phyloP scores from a whole-genome alignment of 2,113 vertebrate species.

The Apteryx mantelli region DNA sequence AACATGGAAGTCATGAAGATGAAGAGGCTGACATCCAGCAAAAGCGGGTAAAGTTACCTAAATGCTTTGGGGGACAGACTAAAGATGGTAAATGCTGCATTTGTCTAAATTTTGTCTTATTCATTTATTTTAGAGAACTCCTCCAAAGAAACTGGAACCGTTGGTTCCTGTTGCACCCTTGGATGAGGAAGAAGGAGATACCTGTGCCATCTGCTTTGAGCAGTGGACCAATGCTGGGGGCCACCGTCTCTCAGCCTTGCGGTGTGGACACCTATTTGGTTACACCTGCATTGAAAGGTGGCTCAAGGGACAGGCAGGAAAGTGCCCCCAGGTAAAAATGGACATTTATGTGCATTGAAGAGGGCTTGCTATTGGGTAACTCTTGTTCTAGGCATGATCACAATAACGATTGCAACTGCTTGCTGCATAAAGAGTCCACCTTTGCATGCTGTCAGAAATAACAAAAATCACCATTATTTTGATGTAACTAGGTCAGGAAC shows the following conservation, averaged over 20 bases:
- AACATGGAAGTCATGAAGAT: not conserved
- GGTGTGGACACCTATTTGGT: constrained; percentile 95
- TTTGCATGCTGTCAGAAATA: not conserved
- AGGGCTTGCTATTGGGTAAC: accelerated
- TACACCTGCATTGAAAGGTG: constrained; percentile 91
- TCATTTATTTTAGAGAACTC: not conserved
- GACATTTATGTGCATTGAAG: not conserved
- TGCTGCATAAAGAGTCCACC: not conserved
- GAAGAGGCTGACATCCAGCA: not conserved
- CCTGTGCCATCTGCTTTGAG: constrained; percentile 94
- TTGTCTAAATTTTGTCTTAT: not conserved
- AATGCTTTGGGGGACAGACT: not conserved
- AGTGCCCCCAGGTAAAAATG: constrained; percentile 92
- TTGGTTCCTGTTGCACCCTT: not conserved
- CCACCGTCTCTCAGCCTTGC: constrained; percentile 89
- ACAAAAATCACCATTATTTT: not conserved
- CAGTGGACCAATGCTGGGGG: constrained; percentile 91
- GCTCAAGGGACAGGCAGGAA: constrained; percentile 86
- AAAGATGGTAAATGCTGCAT: not conserved
- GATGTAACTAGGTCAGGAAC: not conserved
- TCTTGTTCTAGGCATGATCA: not conserved
- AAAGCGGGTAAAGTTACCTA: constrained; percentile 63
- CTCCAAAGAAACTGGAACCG: not conserved
- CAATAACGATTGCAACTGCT: not conserved
- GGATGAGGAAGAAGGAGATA: constrained; percentile 87